Evolutionary conservation across 2,113 vertebrate genomes (phyloP).

Genomic region (Oryctolagus cuniculus): DNA sequence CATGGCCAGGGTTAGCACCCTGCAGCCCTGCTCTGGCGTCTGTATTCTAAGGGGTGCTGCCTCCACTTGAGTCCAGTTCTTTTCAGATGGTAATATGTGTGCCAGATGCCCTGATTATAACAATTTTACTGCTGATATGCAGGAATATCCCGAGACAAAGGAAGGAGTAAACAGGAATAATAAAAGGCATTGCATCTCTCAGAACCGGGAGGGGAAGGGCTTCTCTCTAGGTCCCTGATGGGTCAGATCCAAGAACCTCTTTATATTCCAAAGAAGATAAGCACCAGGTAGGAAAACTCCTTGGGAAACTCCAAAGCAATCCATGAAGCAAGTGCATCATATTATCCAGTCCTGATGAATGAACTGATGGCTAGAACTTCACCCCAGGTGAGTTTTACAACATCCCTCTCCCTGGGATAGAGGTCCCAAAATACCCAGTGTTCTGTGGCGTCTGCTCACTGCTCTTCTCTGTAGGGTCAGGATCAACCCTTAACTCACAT

Average conservation of each 20-base stretch:
- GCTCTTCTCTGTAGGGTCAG: not conserved
- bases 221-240: not conserved
- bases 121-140: conserved; percentile 3
- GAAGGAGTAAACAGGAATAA: not conserved
- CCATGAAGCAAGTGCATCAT: not conserved
- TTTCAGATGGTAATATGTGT: not conserved
- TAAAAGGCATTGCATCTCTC: not conserved
- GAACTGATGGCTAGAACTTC: not conserved
- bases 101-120: not conserved
- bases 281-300: not conserved
- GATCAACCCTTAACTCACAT: not conserved
- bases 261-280: not conserved
- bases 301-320: not conserved
- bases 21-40: not conserved
- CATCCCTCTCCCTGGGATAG: not conserved
- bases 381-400: not conserved
- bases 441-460: not conserved
- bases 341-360: not conserved
- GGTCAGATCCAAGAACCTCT: not conserved
- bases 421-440: not conserved
- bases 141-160: not conserved
- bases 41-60: not conserved
- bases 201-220: not conserved
- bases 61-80: not conserved
- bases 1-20: not conserved